Percentiles rank a stretch among this genome's conserved stretches.
phyloP scores from a whole-genome alignment of 2,888 invertebrate species.

The Phyllotreta cruciferae region DNA sequence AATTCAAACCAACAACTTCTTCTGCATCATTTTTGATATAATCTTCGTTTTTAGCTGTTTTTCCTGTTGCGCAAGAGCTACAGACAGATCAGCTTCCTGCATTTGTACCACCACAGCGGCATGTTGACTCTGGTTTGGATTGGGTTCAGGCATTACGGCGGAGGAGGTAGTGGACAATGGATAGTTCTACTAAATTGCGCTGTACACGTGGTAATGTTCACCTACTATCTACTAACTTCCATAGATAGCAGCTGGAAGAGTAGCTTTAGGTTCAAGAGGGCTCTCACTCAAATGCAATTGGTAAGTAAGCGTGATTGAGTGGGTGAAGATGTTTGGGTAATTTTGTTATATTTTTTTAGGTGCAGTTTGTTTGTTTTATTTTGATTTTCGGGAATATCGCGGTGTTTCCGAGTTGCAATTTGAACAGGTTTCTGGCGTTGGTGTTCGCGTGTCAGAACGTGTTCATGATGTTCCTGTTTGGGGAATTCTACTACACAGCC shows the following conservation, averaged over 20 bases:
- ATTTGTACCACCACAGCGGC: slow-evolving; percentile 85
- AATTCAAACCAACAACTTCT: slow-evolving; percentile 22
- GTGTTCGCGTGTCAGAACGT: slow-evolving; percentile 71
- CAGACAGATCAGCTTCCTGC: slow-evolving; percentile 82
- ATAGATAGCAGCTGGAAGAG: slow-evolving; percentile 72
- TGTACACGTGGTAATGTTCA: slow-evolving; percentile 84
- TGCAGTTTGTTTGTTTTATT: slow-evolving; percentile 70
- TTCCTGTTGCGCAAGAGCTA: slow-evolving; percentile 85
- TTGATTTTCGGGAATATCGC: slow-evolving; percentile 63
- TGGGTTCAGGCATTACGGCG: slow-evolving; percentile 68
- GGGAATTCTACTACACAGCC: slow-evolving; percentile 71
- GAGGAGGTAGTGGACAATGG: slow-evolving; percentile 72
- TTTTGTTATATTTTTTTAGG: slow-evolving; percentile 19
- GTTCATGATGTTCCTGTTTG: slow-evolving; percentile 71
- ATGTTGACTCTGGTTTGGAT: slow-evolving; percentile 76
- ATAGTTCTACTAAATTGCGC: slow-evolving; percentile 74
- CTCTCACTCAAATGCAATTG: slow-evolving; percentile 85
- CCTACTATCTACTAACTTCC: slow-evolving; percentile 80
- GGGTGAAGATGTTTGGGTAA: neutral
- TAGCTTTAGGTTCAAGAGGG: slow-evolving; percentile 80
- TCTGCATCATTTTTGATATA: slow-evolving; percentile 1
- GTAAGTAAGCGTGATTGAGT: slow-evolving; percentile 58
- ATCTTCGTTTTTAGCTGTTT: slow-evolving; percentile 66
- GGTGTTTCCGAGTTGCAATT: slow-evolving; percentile 65
- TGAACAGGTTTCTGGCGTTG: slow-evolving; percentile 64